A percentile compares a stretch with the other conserved stretches of the same genome.
Evolutionary conservation across 92 coral and sea anemone genomes (phyloP).

Genomic region (Phenganax stokvisi): DNA sequence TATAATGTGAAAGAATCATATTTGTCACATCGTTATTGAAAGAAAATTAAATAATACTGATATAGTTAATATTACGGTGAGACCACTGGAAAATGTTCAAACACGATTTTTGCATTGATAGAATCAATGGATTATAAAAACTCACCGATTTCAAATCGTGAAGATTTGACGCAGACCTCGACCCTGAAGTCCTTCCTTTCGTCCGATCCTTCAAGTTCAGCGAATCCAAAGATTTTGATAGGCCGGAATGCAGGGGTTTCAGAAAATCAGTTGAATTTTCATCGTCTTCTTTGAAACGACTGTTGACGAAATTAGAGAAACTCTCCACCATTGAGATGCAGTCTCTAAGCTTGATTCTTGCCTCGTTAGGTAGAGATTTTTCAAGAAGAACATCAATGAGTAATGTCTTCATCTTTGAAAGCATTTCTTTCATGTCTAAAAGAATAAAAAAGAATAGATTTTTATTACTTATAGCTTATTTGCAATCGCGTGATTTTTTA

Average conservation of each 20-base stretch:
- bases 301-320: background rate
- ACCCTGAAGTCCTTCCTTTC: background rate
- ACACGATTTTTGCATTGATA: background rate
- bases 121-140: background rate
- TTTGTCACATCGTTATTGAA: no score
- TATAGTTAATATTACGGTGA: no score
- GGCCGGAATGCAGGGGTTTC: slow-evolving; percentile 15
- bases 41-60: no score
- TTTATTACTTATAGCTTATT: no score
- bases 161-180: slow-evolving; percentile 18
- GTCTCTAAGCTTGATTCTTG: slow-evolving; percentile 11
- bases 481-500: no score
- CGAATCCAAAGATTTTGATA: slow-evolving; percentile 8
- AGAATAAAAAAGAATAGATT: background rate
- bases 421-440: slow-evolving; percentile 21
- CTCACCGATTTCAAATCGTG: background rate
- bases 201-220: background rate
- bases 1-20: no score
- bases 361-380: background rate
- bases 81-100: no score
- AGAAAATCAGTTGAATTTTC: background rate
- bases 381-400: slow-evolving; percentile 12
- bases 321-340: slow-evolving; percentile 19
- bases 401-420: background rate
- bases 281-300: background rate